Evolutionary conservation across 37 sponge, comb jelly and placozoan species (phyloP), one percentile per base, ranked within the genome.

Genomic region (Cliona cf. orientalis): DNA sequence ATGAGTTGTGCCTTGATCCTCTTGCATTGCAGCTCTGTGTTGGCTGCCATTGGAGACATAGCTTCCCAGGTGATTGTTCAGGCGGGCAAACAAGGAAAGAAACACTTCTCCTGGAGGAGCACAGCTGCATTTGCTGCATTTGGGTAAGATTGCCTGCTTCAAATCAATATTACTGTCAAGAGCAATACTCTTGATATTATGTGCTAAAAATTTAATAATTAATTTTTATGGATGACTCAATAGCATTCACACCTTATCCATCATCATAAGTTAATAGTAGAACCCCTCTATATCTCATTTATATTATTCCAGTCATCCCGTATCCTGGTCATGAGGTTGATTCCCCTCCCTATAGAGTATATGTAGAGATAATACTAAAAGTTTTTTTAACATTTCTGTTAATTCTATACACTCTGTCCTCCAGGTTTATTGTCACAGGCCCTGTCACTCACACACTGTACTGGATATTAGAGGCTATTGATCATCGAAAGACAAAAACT

Each of bases 391-490:
- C n/a, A n/a, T n/a, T n/a, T n/a, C n/a, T n/a, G n/a, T n/a, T n/a
- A n/a, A n/a, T n/a, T 38, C 22, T 74, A 23, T 59, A 19, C 41
- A 11, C 34, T 3, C 31, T 19, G 0, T n/a, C 44, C 14, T 69
- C 11, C 29, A 89, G 90, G 28, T 28, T 89, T n/a, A 79, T 91
- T 2, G 70, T 91, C 25, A 80, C 91, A 62, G 91, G 91, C 19
- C 91, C 91, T 40, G 26, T 80, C 22, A 76, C 74, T 28, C 91
- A 91, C 70, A 74, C 69, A 63, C 43, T 78, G 17, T 81, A 91
- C 40, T 72, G 66, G 58, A 29, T 69, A 1, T 58, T 91, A 42
- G 87, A 91, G 40, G 61, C 42, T 28, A 31, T 58, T 3, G 61
- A 81, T 5, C 87, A 87, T 5, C 71, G 61, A 7, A 86, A 81